A percentile compares a stretch with the other conserved stretches of the same genome.
Conservation (phyloP, 2,797 vertebrate species). For the Platalea minor region DNA sequence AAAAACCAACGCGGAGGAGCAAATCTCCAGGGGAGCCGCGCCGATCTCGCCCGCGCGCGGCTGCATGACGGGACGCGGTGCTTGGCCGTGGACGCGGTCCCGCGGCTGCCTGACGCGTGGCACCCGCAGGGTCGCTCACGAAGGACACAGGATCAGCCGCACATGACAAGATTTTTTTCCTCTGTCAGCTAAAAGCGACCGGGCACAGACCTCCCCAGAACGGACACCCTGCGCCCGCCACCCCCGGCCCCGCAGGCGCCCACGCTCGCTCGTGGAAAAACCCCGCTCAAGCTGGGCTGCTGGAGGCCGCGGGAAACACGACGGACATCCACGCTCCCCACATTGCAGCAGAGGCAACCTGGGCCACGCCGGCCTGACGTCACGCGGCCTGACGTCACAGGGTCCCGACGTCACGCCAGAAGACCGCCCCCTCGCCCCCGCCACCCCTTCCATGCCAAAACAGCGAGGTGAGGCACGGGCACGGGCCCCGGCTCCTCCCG, state of each 20-base stretch:
- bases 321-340: fast-evolving
- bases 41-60: fast-evolving
- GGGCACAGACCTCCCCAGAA: background rate
- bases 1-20: fast-evolving
- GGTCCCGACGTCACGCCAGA: background rate
- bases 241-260: background rate
- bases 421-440: fast-evolving
- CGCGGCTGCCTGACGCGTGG: fast-evolving
- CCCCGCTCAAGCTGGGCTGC: too few relatives aligned
- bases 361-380: background rate
- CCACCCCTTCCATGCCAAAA: background rate
- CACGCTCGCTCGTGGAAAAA: fast-evolving
- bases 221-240: background rate
- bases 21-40: fast-evolving
- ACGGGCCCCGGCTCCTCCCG: background rate
- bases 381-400: background rate
- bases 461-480: too few relatives aligned
- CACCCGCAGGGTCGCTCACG: fast-evolving
- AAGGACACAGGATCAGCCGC: fast-evolving
- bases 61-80: fast-evolving
- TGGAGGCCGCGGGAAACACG: background rate
- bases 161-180: fast-evolving
- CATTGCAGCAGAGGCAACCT: too few relatives aligned
- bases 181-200: fast-evolving
- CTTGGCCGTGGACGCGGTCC: fast-evolving